Evolutionary conservation across 2,797 vertebrate genomes (phyloP).

Genomic region (Oryzias dopingdopingensis): DNA sequence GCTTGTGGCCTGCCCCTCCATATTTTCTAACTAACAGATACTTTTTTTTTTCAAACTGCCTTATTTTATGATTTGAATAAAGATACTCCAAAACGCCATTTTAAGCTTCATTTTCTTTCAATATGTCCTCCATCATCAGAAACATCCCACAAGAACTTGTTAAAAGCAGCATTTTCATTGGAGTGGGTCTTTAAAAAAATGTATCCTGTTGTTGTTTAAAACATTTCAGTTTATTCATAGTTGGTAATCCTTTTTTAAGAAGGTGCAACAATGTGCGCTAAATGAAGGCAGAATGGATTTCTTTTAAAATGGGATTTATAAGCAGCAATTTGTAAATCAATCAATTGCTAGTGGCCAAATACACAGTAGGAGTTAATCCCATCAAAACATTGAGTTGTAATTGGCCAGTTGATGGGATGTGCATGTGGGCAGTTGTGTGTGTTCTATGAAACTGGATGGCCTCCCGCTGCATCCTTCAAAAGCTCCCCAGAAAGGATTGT

Average conservation of each 20-base stretch:
- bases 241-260: conserved; percentile 30
- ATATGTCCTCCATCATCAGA: too few species aligned
- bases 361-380: conserved; percentile 66
- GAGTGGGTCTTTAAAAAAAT: conserved; percentile 19
- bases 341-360: conserved; percentile 68
- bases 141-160: too few species aligned
- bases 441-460: conserved; percentile 33
- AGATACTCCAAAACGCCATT: too few species aligned
- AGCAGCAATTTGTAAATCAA: conserved; percentile 72
- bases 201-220: conserved; percentile 19
- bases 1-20: too few species aligned
- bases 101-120: too few species aligned
- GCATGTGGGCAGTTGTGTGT: conserved; percentile 30
- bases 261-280: conserved; percentile 32
- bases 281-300: conserved; percentile 60
- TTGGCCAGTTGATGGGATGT: conserved; percentile 55
- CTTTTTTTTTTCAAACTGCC: too few species aligned
- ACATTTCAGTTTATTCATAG: conserved; percentile 23
- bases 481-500: conserved; percentile 10
- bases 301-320: conserved; percentile 73
- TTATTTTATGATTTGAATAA: too few species aligned
- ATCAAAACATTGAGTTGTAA: conserved; percentile 64
- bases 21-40: too few species aligned
- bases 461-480: conserved; percentile 28
- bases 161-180: neutral